Base-by-base conservation (phyloP, 1,140 invertebrate species). In the Hydropsyche tenuis region DNA sequence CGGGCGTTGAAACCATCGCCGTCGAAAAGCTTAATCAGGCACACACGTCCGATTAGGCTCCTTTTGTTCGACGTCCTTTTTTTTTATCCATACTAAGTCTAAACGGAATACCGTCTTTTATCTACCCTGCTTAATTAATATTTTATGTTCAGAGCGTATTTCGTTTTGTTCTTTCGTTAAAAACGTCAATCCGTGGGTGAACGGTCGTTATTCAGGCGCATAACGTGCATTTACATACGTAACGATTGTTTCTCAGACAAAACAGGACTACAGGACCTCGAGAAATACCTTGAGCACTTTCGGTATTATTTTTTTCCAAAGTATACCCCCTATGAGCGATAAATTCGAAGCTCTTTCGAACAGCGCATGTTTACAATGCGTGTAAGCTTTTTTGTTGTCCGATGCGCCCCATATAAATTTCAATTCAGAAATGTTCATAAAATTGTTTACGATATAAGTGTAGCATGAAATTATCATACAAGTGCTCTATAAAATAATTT, bases 151-250 rank as follows among this genome's bases (percentile, higher is more conserved):
- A 14, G 14, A 14, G 30, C 30, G 30, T 37, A 37, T 37, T 37
- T 60, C 20, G 56, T 60, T 25, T 25, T 60, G 20, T 60, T 3
- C 23, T 60, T 25, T 22, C 56, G 56, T 60, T 23, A n/a, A 60
- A 12, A 25, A 60, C 56, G 56, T 60, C 56, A 27, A 60, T 12
- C 56, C 22, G 7, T 11, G 18, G 56, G 22, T 60, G 23, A 12
- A 9, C 20, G 56, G 12, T 60, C 20, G 22, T 23, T 23, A 23
- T 23, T 60, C 56, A 60, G 25, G 22, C 23, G 56, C 23, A 60
- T 27, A 60, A 60, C 23, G 9, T n/a, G 56, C 20, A 60, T 60
- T 60, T 60, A 60, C 56, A 60, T 60, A 60, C 23, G 5, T 60
- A 60, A 60, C 56, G 56, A 60, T 60, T 60, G 56, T 60, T 23